phyloP scores from a whole-genome alignment of 2,797 vertebrate species.

The Anniella stebbinsi region DNA sequence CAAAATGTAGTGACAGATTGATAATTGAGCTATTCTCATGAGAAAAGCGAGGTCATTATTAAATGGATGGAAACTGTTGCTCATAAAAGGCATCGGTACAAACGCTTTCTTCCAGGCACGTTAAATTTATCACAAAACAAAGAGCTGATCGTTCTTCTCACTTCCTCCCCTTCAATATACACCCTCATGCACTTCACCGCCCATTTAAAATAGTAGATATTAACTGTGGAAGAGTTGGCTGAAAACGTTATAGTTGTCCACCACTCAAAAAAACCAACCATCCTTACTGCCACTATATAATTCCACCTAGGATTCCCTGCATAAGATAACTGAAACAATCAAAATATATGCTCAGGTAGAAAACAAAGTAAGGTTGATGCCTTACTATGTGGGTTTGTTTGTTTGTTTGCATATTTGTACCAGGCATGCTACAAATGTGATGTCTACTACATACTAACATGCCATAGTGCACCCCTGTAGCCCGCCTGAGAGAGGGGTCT shows the following conservation, averaged over 20 bases:
- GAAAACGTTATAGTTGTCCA: slow-evolving; percentile 23
- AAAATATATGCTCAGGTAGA: background rate
- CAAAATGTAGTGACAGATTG: slow-evolving; percentile 75
- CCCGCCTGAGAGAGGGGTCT: no score
- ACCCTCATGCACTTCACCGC: background rate
- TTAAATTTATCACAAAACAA: slow-evolving; percentile 80
- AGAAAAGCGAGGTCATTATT: slow-evolving; percentile 79
- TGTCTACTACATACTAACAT: background rate
- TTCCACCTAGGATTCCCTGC: background rate
- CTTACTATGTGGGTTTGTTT: background rate
- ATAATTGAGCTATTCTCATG: slow-evolving; percentile 74
- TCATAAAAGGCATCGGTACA: slow-evolving; percentile 70
- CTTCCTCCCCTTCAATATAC: background rate
- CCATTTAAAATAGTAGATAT: slow-evolving; percentile 51
- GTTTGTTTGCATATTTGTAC: background rate
- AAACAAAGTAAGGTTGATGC: background rate
- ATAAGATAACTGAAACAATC: background rate
- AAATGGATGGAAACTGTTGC: slow-evolving; percentile 80
- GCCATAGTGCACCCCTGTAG: no score
- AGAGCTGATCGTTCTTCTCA: slow-evolving; percentile 57
- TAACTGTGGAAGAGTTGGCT: slow-evolving; percentile 22
- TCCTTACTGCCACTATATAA: slow-evolving; percentile 18
- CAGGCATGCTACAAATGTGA: background rate
- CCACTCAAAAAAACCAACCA: slow-evolving; percentile 20
- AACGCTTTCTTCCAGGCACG: slow-evolving; percentile 62